phyloP scores from a whole-genome alignment of 2,888 invertebrate genomes.

The Leptogaster cylindrica region DNA sequence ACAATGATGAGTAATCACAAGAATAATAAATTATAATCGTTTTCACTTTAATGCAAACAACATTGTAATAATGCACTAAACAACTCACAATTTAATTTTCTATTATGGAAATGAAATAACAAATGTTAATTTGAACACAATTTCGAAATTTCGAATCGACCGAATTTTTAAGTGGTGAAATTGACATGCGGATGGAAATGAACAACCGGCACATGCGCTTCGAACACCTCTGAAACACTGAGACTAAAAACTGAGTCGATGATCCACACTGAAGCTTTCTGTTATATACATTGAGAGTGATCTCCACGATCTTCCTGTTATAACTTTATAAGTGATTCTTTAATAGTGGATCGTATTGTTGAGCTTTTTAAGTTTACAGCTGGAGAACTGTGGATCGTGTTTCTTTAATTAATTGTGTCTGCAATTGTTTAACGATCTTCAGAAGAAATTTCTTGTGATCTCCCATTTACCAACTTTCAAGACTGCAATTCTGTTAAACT shows the following conservation, averaged over 20 bases:
- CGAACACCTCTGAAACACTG: slow-evolving; percentile 1
- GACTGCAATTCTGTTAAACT: too few species aligned
- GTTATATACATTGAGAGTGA: slow-evolving; percentile 10
- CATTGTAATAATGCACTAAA: slow-evolving; percentile 10
- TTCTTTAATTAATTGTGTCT: too few species aligned
- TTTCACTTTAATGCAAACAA: neutral
- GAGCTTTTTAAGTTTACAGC: neutral
- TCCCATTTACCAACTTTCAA: too few species aligned
- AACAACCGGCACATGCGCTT: slow-evolving; percentile 29
- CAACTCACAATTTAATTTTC: neutral
- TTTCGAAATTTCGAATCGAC: too few species aligned
- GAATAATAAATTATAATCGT: neutral
- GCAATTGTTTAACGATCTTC: too few species aligned
- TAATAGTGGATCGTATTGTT: neutral
- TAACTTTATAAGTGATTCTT: neutral
- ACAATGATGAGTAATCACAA: slow-evolving; percentile 11
- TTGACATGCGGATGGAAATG: neutral
- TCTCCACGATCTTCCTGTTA: slow-evolving; percentile 9
- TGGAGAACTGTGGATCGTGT: neutral
- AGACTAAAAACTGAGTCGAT: neutral
- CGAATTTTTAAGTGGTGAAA: too few species aligned
- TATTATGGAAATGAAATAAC: neutral
- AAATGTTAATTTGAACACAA: too few species aligned
- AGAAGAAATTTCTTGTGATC: too few species aligned
- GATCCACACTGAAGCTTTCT: slow-evolving; percentile 15